These are phyloP conservation scores for Centruroides vittatus DNA, from an alignment of 1,140 invertebrate genomes.

Conservation along the genomic window DNA sequence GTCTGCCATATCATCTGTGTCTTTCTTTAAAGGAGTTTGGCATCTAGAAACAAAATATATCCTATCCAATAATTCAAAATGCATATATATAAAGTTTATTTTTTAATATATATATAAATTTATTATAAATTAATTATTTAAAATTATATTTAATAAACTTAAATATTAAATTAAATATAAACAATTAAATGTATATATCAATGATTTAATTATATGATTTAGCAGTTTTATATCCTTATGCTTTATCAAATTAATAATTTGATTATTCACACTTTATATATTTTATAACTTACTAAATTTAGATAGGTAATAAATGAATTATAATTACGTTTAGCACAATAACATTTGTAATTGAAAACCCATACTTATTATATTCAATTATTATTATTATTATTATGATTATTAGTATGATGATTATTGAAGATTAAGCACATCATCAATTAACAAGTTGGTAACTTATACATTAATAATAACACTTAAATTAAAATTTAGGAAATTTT, in stretches of 20 bases:
- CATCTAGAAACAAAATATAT: constrained; percentile 3
- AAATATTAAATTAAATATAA: background rate
- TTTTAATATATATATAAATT: background rate
- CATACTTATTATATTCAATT: too few relatives aligned
- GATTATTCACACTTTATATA: background rate
- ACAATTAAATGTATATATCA: background rate
- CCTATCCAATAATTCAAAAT: background rate
- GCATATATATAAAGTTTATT: background rate
- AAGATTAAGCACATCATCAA: too few relatives aligned
- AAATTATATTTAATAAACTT: background rate
- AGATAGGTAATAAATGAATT: too few relatives aligned
- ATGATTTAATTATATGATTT: background rate
- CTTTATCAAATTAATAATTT: background rate
- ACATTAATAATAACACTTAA: too few relatives aligned
- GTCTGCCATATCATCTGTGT: constrained; percentile 15
- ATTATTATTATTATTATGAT: too few relatives aligned
- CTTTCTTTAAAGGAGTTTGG: constrained; percentile 15
- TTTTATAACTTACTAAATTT: background rate
- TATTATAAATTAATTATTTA: background rate
- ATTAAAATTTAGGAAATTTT: too few relatives aligned
- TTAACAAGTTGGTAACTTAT: too few relatives aligned
- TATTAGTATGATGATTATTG: too few relatives aligned
- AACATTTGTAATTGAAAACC: too few relatives aligned
- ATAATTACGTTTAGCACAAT: too few relatives aligned
- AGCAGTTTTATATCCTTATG: background rate